These are phyloP conservation scores for Ethmia dodecea DNA, from an alignment of 2,888 invertebrate species.

Conservation along the genomic window DNA sequence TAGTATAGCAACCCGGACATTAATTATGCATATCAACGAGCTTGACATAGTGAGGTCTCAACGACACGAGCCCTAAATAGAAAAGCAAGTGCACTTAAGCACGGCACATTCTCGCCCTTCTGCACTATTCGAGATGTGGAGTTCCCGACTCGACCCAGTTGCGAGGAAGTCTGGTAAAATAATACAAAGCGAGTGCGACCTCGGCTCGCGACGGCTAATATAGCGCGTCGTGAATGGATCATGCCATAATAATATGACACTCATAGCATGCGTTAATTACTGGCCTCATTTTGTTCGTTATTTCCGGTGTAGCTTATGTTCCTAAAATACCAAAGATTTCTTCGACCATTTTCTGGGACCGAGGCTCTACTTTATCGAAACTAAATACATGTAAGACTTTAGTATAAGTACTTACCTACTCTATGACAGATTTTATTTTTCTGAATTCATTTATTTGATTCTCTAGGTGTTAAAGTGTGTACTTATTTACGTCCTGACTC, in stretches of 20 bases:
- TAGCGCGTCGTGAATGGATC: conserved; percentile 4
- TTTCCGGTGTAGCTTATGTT: conserved; percentile 20
- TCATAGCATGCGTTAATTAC: conserved; percentile 30
- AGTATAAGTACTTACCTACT: no score
- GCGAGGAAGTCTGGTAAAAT: conserved; percentile 40
- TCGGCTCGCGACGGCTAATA: conserved; percentile 13
- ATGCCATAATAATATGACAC: conserved; percentile 24
- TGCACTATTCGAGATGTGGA: conserved; percentile 45
- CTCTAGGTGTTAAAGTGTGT: no score
- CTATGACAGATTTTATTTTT: no score
- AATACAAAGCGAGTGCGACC: conserved; percentile 32
- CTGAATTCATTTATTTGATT: no score
- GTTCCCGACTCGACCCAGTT: conserved; percentile 67
- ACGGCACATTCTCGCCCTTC: conserved; percentile 17
- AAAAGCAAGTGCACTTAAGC: conserved; percentile 10
- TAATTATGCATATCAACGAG: no score
- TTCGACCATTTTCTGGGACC: no score
- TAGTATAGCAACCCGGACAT: no score
- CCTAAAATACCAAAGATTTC: no score
- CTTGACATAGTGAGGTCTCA: no score
- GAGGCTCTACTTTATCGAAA: no score
- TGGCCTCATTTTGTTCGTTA: conserved; percentile 30
- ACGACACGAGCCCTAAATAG: conserved; percentile 6
- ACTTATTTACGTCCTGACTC: no score
- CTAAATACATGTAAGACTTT: no score